Base-by-base conservation (phyloP, 2,113 vertebrate genomes). In the Hemiscyllium ocellatum region DNA sequence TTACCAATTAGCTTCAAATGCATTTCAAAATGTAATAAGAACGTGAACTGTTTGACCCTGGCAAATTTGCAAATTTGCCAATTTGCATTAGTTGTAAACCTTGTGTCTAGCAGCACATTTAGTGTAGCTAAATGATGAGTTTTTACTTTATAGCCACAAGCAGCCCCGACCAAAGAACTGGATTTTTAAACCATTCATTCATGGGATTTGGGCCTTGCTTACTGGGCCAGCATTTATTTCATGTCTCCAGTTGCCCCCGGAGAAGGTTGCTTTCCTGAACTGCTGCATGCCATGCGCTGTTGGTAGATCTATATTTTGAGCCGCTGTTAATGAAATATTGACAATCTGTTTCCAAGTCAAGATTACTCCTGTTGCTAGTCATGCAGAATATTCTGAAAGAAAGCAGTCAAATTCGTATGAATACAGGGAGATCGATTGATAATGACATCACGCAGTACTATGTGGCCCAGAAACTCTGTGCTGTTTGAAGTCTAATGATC, bases 1-100 rank as follows among this genome's bases (percentile, higher is more conserved):
- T 96, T 50, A 69, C 80, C 94, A 78, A 87, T 33, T 72, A 96
- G 85, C 95, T 72, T 95, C 80, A 19, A 90, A 33, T 78, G 50
- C 5, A 47, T 26, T 72, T 29, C 24, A 66, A 83, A 65, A 50
- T 8, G 56, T 33, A 47, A 52, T 56, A 29, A 61, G 61, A 61
- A 7, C 61, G 26, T 33, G 13, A 15, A 10, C 3, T 61, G 52
- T 61, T 61, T 65, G 13, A 26, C 26, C 87, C 8, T 47, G 42
- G 42, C 42, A 47, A 47, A 47, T 47, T 47, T 47, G 42, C 42
- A 47, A 47, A 47, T 47, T 47, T 47, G 42, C 42, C 42, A 47
- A 47, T 47, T 47, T 47, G 42, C 42, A 47, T 47, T 47, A 47
- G 1, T 61, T 90, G 47, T 61, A 33, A 90, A 61, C 52, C 4